A percentile compares a stretch with the other conserved stretches of the same genome.
Conservation (phyloP, 2,888 invertebrate species). For the Cosmorhoe ocellata region DNA sequence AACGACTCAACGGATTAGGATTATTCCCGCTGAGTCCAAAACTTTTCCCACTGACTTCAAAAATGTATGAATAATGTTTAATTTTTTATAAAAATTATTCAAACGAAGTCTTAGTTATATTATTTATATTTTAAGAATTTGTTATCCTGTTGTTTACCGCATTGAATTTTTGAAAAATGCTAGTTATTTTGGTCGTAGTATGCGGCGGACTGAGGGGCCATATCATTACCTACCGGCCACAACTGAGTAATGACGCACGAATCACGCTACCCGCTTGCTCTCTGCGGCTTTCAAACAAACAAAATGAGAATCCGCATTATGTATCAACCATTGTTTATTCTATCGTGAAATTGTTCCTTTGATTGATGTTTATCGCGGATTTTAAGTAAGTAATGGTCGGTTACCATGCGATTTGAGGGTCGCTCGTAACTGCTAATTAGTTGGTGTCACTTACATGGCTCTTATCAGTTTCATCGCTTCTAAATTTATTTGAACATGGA, state of each 20-base stretch:
- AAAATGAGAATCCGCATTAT: slow-evolving; percentile 47
- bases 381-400: slow-evolving; percentile 28
- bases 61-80: too few relatives aligned
- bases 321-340: slow-evolving; percentile 35
- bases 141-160: too few relatives aligned
- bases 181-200: slow-evolving; percentile 15
- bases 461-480: slow-evolving; percentile 25
- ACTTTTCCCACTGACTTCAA: too few relatives aligned
- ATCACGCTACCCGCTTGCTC: slow-evolving; percentile 54
- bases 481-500: slow-evolving; percentile 18
- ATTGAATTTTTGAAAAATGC: neutral
- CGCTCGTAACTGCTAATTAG: slow-evolving; percentile 26
- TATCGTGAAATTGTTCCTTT: slow-evolving; percentile 32
- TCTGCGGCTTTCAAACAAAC: slow-evolving; percentile 51
- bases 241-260: slow-evolving; percentile 62
- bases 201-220: slow-evolving; percentile 51
- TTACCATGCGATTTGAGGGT: slow-evolving; percentile 27
- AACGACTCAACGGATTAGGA: too few relatives aligned
- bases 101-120: too few relatives aligned
- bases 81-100: too few relatives aligned
- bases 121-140: too few relatives aligned
- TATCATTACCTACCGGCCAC: slow-evolving; percentile 71
- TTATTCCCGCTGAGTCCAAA: too few relatives aligned
- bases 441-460: slow-evolving; percentile 25
- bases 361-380: slow-evolving; percentile 30